Evolutionary conservation across 2,797 vertebrate genomes (phyloP), one percentile per base, ranked within the genome.

Genomic region (Peromyscus melanophrys): DNA sequence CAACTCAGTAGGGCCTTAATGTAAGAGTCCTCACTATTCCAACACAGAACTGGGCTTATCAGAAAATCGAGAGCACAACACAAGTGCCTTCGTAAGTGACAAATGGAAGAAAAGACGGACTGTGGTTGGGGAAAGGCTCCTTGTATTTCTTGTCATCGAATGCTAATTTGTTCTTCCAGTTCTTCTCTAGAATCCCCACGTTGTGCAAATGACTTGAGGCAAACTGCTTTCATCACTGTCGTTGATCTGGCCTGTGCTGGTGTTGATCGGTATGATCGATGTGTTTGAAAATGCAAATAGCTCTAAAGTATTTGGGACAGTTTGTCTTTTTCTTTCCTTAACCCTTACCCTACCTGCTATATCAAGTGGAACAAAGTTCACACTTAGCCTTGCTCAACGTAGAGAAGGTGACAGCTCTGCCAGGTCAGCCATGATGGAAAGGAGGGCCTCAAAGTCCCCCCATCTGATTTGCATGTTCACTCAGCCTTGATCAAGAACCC

Each of bases 191-290:
- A 76, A 95, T 49, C 59, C 21, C 34, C 21, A 19, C 57, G 27
- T 49, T 49, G 43, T 71, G 52, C 69, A 69, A 67, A 40, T 43
- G 52, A 49, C 2, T 43, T 49, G 10, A 7, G 29, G 69, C 43
- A 55, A 27, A 23, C 14, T 88, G 16, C 9, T 77, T 34, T 89
- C 49, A 5, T 49, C 87, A 0, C 6, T n/a, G 59, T 65, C 59
- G 37, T 34, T 85, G 34, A 19, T 69, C 57, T 63, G 14, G 31
- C 1, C 0, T 9, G 4, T 57, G 12, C 59, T 4, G 63, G 69
- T 31, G 63, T 6, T 23, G 61, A 49, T 0, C 3, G 0, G 34
- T n/a, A 0, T 12, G 2, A 12, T 0, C 0, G 5, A 31, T 40
- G 2, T 23, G 9, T 82, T n/a, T 75, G 46, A 46, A 89, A 93